These are phyloP conservation scores for Vespertilio murinus DNA, from an alignment of 2,797 vertebrate species.

Conservation along the genomic window DNA sequence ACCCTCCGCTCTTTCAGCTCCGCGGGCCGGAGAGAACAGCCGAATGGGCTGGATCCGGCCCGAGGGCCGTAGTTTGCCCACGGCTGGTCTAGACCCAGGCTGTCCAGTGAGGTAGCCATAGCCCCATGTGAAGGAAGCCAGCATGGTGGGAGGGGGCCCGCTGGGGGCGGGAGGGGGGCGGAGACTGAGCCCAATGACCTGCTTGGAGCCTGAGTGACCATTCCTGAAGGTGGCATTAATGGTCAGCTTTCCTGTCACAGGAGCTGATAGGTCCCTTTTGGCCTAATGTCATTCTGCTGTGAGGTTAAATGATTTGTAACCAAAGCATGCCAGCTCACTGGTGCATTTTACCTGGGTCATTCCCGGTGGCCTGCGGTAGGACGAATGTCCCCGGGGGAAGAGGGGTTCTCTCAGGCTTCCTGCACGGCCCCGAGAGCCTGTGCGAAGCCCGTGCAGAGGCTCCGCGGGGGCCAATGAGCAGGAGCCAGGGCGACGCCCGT, in stretches of 20 bases:
- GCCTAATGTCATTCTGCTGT: not conserved
- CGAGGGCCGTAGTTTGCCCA: too few species aligned
- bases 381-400: not conserved
- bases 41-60: too few species aligned
- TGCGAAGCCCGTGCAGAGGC: not conserved
- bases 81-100: too few species aligned
- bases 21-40: too few species aligned
- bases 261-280: not conserved
- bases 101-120: not conserved
- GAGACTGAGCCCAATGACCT: not conserved
- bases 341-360: not conserved
- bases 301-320: constrained; percentile 26
- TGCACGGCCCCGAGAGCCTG: not conserved
- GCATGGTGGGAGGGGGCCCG: too few species aligned
- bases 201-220: not conserved
- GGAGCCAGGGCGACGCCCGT: not conserved
- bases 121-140: not conserved
- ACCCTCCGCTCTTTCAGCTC: too few species aligned
- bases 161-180: too few species aligned
- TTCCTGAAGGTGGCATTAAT: not conserved
- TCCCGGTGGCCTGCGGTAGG: not conserved
- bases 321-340: not conserved
- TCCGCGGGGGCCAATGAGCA: not conserved
- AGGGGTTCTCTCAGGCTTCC: constrained; percentile 16
- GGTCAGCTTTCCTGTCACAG: not conserved